These are phyloP conservation scores for Brachynemurus nebulosus DNA, from an alignment of 2,888 invertebrate genomes.

Conservation along the genomic window DNA sequence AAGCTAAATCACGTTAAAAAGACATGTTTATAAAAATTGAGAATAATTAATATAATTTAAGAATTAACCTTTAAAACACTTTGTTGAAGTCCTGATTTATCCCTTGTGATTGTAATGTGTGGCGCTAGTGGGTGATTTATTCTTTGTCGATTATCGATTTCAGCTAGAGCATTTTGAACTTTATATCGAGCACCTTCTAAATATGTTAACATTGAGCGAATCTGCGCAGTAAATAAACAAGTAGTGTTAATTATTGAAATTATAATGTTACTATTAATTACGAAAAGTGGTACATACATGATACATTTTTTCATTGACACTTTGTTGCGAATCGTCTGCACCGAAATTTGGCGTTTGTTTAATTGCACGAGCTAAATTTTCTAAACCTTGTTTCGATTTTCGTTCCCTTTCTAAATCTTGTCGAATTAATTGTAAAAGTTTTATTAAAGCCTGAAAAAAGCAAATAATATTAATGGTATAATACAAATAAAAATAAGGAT, in stretches of 20 bases:
- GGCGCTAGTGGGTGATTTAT: slow-evolving; percentile 69
- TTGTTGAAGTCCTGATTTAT: slow-evolving; percentile 80
- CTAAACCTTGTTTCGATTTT: slow-evolving; percentile 77
- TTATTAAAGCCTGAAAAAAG: slow-evolving; percentile 62
- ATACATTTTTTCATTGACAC: slow-evolving; percentile 80
- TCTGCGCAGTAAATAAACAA: slow-evolving; percentile 39
- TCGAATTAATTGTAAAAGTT: slow-evolving; percentile 71
- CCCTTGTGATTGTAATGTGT: slow-evolving; percentile 76
- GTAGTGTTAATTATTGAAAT: slow-evolving; percentile 3
- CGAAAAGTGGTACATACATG: slow-evolving; percentile 47
- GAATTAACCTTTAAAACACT: slow-evolving; percentile 61
- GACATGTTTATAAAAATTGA: no score
- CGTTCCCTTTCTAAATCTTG: slow-evolving; percentile 82
- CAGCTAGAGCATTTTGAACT: slow-evolving; percentile 67
- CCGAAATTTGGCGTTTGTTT: slow-evolving; percentile 76
- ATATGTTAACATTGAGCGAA: slow-evolving; percentile 84
- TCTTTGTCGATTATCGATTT: slow-evolving; percentile 64
- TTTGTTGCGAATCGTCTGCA: slow-evolving; percentile 78
- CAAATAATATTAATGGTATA: slow-evolving; percentile 2
- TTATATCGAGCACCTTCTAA: slow-evolving; percentile 84
- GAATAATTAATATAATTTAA: no score
- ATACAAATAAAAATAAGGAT: background rate
- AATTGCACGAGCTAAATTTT: slow-evolving; percentile 78
- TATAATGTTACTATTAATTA: background rate
- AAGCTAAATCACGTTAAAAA: no score